Evolutionary conservation across 2,113 vertebrate species (phyloP).

Genomic region (Campylomormyrus numenius): DNA sequence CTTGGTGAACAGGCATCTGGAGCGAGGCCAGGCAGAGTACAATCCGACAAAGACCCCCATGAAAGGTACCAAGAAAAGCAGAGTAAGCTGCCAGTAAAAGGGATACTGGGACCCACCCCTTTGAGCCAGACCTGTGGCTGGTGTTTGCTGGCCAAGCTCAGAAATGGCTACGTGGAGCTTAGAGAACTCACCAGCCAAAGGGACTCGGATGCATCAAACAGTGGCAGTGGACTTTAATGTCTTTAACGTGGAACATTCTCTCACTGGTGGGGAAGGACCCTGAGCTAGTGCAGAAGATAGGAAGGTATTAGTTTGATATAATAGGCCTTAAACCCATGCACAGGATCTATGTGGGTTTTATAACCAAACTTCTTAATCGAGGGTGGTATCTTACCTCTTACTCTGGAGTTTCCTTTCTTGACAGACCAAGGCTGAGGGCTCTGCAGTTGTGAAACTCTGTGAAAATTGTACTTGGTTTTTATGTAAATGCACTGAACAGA

Average conservation of each 20-base stretch:
- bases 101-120: background rate
- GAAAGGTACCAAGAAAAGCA: background rate
- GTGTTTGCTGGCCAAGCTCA: background rate
- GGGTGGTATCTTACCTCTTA: background rate
- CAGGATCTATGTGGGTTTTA: background rate
- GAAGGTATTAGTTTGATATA: background rate
- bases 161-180: background rate
- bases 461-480: background rate
- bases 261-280: background rate
- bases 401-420: background rate
- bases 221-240: background rate
- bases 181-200: background rate
- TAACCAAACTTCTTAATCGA: background rate
- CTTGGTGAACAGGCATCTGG: background rate
- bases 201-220: background rate
- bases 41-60: background rate
- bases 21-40: background rate
- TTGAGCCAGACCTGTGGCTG: background rate
- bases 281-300: background rate
- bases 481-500: background rate
- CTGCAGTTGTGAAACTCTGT: background rate
- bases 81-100: background rate
- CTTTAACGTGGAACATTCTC: background rate
- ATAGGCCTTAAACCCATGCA: background rate
- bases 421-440: background rate